A percentile compares a stretch with the other conserved stretches of the same genome.
Conservation (phyloP, 1,140 invertebrate genomes). For the Lasioglossum baleicum region DNA sequence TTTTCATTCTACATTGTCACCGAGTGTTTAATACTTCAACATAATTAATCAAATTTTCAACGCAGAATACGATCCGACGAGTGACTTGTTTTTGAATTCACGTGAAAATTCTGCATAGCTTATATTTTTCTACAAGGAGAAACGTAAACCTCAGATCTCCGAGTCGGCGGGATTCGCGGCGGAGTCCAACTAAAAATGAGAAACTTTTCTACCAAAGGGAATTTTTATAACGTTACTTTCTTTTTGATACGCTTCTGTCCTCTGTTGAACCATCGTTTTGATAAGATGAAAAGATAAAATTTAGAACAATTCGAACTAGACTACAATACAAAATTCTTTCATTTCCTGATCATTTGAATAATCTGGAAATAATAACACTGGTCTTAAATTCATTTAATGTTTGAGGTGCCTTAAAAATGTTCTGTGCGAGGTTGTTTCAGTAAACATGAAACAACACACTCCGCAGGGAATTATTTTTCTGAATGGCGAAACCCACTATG, state of each 20-base stretch:
- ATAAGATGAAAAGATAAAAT: not conserved
- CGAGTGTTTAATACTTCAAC: too few relatives aligned
- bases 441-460: not conserved
- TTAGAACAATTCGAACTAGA: not conserved
- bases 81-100: too few relatives aligned
- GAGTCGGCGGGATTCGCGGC: not conserved
- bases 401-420: not conserved
- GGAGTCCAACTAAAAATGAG: not conserved
- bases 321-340: too few relatives aligned
- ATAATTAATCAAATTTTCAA: too few relatives aligned
- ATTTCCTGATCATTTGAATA: too few relatives aligned
- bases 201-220: not conserved
- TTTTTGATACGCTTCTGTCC: not conserved
- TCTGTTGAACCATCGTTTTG: not conserved
- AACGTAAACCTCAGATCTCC: not conserved
- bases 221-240: not conserved
- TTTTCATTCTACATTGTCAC: too few relatives aligned
- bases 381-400: too few relatives aligned
- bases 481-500: not conserved
- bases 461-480: conserved; percentile 2
- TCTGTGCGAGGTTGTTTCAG: not conserved
- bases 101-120: not conserved
- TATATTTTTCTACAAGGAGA: not conserved
- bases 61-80: too few relatives aligned
- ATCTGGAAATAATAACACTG: too few relatives aligned